phyloP scores from a whole-genome alignment of 2,113 vertebrate species.

The Taurulus bubalis region DNA sequence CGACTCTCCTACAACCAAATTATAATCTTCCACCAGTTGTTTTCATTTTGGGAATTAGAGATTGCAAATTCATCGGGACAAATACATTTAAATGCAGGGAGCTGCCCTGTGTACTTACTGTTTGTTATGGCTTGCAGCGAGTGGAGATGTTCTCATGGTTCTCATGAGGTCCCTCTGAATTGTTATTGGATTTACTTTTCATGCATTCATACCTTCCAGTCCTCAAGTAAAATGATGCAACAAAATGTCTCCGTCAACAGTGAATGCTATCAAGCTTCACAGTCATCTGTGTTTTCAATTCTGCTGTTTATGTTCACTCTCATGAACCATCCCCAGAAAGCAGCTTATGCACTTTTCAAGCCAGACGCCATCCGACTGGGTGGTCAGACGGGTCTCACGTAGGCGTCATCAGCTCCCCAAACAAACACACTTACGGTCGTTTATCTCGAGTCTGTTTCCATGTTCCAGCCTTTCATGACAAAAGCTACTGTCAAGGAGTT shows the following conservation, averaged over 20 bases:
- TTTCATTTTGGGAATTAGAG: not conserved
- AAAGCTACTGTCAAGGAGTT: constrained; percentile 18
- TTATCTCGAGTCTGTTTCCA: constrained; percentile 24
- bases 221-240: not conserved
- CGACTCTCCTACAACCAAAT: not conserved
- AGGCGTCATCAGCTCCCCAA: constrained; percentile 7
- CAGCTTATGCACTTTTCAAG: constrained; percentile 18
- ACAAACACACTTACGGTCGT: constrained; percentile 26
- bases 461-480: constrained; percentile 23
- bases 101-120: not conserved
- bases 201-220: not conserved
- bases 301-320: constrained; percentile 4
- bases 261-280: not conserved
- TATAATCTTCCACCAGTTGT: not conserved
- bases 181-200: not conserved
- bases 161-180: not conserved
- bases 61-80: not conserved
- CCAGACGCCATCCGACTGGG: constrained; percentile 22
- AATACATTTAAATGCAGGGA: not conserved
- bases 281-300: not conserved
- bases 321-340: constrained; percentile 22
- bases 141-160: not conserved
- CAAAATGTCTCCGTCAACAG: not conserved
- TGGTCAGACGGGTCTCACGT: constrained; percentile 27
- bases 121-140: not conserved